Evolutionary conservation across 2,113 vertebrate genomes (phyloP).

Genomic region (Agapornis roseicollis): DNA sequence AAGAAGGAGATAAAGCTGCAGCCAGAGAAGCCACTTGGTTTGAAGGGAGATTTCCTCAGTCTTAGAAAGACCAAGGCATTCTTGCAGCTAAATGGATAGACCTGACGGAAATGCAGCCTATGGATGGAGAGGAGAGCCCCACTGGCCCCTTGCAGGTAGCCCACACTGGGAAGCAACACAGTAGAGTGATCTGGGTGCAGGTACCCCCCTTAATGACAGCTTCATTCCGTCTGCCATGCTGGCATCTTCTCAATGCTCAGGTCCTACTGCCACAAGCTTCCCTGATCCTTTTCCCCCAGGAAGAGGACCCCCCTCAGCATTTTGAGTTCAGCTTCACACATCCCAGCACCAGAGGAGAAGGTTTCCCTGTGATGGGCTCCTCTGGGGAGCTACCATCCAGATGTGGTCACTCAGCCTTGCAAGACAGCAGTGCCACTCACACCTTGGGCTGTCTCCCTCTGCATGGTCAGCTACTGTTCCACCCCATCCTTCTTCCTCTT

Average conservation of each 20-base stretch:
- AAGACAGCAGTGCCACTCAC: neutral
- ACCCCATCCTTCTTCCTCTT: neutral
- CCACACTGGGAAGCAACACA: accelerated
- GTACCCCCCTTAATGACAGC: neutral
- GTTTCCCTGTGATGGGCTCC: neutral
- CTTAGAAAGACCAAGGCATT: neutral
- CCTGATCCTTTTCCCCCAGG: neutral
- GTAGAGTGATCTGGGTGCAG: neutral
- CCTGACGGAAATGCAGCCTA: neutral
- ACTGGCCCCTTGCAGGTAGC: neutral
- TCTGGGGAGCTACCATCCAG: neutral
- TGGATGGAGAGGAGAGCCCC: neutral
- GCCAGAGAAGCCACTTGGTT: neutral
- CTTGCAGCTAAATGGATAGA: neutral
- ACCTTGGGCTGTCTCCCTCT: neutral
- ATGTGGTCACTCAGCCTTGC: neutral
- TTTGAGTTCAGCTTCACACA: neutral
- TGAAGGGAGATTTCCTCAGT: neutral
- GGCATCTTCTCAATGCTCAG: neutral
- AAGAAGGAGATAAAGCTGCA: conserved; percentile 10
- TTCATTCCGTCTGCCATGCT: neutral
- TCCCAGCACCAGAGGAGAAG: neutral
- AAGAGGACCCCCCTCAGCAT: neutral
- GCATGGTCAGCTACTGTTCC: neutral
- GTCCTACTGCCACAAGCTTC: neutral